Conservation (phyloP, 2,797 vertebrate species). For the Triplophysa yarkandensis region DNA sequence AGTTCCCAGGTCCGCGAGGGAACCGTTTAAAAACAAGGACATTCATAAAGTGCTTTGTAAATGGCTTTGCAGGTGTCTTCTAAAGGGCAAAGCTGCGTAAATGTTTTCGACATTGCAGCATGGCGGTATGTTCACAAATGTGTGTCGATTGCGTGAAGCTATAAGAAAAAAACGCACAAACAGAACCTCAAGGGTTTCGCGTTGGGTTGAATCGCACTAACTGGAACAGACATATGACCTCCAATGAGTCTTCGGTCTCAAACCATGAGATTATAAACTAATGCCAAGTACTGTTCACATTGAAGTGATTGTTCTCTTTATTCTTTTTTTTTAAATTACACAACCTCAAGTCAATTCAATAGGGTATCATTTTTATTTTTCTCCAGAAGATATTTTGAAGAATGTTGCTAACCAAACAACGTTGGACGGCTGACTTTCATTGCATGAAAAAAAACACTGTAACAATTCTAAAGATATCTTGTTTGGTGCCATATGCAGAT, state of each 20-base stretch:
- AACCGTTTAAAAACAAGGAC: conserved; percentile 19
- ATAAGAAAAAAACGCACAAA: conserved; percentile 39
- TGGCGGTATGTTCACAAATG: too few relatives aligned
- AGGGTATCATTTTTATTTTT: too few relatives aligned
- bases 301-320: not conserved
- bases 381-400: too few relatives aligned
- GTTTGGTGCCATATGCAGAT: too few relatives aligned
- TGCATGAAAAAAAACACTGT: too few relatives aligned
- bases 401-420: too few relatives aligned
- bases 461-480: too few relatives aligned
- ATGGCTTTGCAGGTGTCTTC: not conserved
- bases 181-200: conserved; percentile 58
- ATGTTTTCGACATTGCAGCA: conserved; percentile 41
- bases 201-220: conserved; percentile 46
- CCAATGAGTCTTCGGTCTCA: conserved; percentile 44
- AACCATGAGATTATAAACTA: conserved; percentile 57
- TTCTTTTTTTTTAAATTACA: too few relatives aligned
- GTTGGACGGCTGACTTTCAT: too few relatives aligned
- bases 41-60: not conserved
- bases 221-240: conserved; percentile 56
- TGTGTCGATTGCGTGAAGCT: conserved; percentile 50
- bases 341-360: too few relatives aligned
- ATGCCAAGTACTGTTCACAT: conserved; percentile 64
- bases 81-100: conserved; percentile 24
- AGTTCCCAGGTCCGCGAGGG: not conserved